Base-by-base conservation (phyloP, 2,113 vertebrate species). In the Neotoma lepida region DNA sequence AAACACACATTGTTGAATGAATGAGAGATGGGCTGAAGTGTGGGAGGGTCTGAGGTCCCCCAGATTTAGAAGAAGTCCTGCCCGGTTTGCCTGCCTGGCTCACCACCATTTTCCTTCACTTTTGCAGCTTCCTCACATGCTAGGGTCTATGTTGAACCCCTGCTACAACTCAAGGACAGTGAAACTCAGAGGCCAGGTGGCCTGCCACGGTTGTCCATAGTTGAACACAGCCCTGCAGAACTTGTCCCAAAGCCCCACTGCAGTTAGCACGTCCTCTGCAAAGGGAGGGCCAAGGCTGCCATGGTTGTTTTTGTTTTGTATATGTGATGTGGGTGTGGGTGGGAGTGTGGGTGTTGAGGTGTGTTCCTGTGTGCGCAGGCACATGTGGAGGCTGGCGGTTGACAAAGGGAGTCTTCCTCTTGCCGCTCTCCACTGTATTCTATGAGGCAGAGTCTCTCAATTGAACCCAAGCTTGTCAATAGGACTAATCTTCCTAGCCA, bases 21-120 rank as follows among this genome's bases (percentile, higher is more conserved):
- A 8, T 1, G 13, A 84, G 39, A 39, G 28, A 17, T 0, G 3
- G 0, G 14, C 0, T n/a, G 44, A n/a, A 7, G 63, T 9, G 18
- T 5, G 0, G n/a, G 4, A 6, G 28, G 35, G 66, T 68, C 14
- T 24, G 74, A 9, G 7, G 3, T 13, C 39, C 35, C 35, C 24
- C 7, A 39, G 78, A 15, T 8, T 22, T 56, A 39, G 58, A 46
- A 33, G 56, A 54, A 15, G 35, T 0, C 61, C n/a, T 0, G 2
- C 28, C 3, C 13, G 0, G 0, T 30, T 28, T 0, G 0, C 41
- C 9, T 30, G n/a, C 51, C 51, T 14, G 44, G 24, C 3, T 46
- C 1, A 1, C 22, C 1, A 4, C 20, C 28, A 13, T 14, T 18
- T 8, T 28, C 35, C 24, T 58, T 64, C 44, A 14, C 49, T 28